Conservation (phyloP, 2,797 vertebrate genomes). For the Hypotaenidia philippensis region DNA sequence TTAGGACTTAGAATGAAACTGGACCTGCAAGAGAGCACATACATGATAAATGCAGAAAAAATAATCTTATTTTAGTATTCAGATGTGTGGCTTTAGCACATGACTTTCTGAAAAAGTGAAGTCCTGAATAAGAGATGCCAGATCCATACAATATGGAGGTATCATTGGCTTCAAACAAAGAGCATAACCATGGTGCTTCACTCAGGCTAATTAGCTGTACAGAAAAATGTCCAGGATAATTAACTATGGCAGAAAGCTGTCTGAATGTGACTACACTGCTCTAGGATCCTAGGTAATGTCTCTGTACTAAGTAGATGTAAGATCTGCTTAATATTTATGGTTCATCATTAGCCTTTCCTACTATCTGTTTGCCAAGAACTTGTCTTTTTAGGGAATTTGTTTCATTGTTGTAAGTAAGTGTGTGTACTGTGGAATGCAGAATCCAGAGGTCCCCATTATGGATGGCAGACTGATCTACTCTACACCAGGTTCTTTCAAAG, state of each 20-base stretch:
- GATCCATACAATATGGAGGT: not conserved
- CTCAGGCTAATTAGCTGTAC: not conserved
- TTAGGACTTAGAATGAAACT: not conserved
- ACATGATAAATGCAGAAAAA: not conserved
- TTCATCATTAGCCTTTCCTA: constrained; percentile 22
- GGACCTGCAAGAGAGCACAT: accelerated
- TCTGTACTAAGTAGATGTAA: not conserved
- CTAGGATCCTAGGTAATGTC: not conserved
- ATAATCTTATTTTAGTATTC: not conserved
- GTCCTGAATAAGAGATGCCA: not conserved
- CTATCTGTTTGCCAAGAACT: not conserved
- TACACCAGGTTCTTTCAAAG: not conserved
- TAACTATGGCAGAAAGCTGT: not conserved
- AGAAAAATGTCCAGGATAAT: not conserved
- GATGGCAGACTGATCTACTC: not conserved
- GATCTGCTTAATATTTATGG: constrained; percentile 32
- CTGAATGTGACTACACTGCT: not conserved
- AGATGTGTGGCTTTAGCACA: not conserved
- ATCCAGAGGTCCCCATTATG: not conserved
- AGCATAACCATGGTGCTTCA: not conserved
- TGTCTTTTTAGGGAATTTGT: constrained; percentile 17
- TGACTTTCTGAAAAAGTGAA: not conserved
- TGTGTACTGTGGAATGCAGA: not conserved
- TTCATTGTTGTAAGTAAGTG: not conserved
- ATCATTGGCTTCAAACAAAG: not conserved